Evolutionary conservation across 2,797 vertebrate species (phyloP).

Genomic region (Coregonus sp.): DNA sequence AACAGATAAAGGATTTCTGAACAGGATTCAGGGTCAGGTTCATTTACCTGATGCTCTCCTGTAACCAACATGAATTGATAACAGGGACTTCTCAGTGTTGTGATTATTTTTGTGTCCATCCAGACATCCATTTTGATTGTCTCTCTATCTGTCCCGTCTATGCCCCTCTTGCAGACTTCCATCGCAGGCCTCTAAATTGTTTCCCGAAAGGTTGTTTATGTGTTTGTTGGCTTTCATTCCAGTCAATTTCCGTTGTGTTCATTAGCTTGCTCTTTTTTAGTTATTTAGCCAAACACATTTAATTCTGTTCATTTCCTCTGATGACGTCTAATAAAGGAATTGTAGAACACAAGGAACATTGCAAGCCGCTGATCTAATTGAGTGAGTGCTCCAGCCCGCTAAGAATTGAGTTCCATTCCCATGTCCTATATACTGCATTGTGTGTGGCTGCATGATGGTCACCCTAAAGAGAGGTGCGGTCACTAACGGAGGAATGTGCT

Average conservation of each 20-base stretch:
- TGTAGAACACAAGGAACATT: background rate
- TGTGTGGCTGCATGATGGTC: background rate
- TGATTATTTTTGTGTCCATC: background rate
- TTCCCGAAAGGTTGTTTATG: background rate
- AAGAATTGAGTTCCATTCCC: background rate
- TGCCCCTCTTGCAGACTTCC: background rate
- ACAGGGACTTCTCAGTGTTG: background rate
- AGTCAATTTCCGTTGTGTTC: background rate
- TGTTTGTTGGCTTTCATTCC: slow-evolving; percentile 1
- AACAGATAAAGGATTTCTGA: background rate
- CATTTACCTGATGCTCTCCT: background rate
- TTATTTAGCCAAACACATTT: slow-evolving; percentile 1
- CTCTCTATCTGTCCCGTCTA: background rate
- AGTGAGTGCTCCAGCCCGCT: background rate
- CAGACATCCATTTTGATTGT: background rate
- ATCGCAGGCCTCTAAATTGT: background rate
- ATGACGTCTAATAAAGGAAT: background rate
- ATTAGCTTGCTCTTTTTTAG: background rate
- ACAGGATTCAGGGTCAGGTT: background rate
- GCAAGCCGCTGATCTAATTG: background rate
- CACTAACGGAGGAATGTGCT: background rate
- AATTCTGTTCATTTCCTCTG: background rate
- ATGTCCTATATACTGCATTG: background rate
- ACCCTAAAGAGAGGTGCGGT: background rate
- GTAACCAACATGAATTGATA: background rate